Conservation (phyloP, 2,113 vertebrate species). For the Nyctibius bracteatus region DNA sequence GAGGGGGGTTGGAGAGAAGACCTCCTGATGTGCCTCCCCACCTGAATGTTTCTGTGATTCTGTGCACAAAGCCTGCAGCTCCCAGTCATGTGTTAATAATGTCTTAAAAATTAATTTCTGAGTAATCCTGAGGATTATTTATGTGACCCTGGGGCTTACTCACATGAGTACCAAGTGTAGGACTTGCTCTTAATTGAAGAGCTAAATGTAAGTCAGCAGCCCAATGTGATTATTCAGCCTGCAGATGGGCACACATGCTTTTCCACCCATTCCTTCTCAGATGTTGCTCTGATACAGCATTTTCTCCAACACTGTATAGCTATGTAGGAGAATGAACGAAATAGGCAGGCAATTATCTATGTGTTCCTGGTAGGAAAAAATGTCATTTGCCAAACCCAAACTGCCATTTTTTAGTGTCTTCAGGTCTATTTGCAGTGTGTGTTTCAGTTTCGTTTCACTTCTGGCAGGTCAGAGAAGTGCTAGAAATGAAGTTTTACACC, state of each 20-base stretch:
- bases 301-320: neutral
- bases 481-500: neutral
- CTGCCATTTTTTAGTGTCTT: neutral
- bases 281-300: neutral
- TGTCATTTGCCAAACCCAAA: neutral
- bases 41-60: neutral
- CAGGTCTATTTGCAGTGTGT: neutral
- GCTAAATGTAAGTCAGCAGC: neutral
- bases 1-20: neutral
- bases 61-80: neutral
- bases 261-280: neutral
- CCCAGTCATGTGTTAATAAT: neutral
- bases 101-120: constrained; percentile 21
- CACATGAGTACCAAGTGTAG: neutral
- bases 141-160: neutral
- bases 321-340: neutral
- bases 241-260: neutral
- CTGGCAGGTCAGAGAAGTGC: neutral
- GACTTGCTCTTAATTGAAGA: neutral
- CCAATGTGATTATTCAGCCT: neutral
- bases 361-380: neutral
- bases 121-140: constrained; percentile 32
- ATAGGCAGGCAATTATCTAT: neutral
- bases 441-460: neutral
- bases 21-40: neutral